Percentiles rank a stretch among this genome's conserved stretches.
phyloP scores from a whole-genome alignment of 2,113 vertebrate genomes.

The Siphamia tubifer region DNA sequence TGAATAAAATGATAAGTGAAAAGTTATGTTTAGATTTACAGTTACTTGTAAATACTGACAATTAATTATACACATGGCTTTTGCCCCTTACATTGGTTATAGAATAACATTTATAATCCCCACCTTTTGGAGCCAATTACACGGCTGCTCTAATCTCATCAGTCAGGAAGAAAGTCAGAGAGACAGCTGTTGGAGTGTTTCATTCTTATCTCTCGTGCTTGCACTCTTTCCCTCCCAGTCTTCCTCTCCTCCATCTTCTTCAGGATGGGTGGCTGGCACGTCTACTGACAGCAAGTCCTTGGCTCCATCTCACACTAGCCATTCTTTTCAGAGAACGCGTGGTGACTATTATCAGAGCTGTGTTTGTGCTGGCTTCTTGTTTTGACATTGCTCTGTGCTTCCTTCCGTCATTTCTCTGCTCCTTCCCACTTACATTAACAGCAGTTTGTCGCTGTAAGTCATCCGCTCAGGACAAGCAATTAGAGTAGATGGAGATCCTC shows the following conservation, averaged over 20 bases:
- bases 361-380: slow-evolving; percentile 9
- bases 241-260: slow-evolving; percentile 77
- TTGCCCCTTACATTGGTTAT: background rate
- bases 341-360: slow-evolving; percentile 39
- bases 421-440: background rate
- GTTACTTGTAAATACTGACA: background rate
- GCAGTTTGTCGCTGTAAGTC: slow-evolving; percentile 15
- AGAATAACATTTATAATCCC: slow-evolving; percentile 59
- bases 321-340: slow-evolving; percentile 17
- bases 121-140: slow-evolving; percentile 71
- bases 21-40: background rate
- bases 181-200: slow-evolving; percentile 67
- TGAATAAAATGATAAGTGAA: background rate
- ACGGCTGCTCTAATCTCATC: slow-evolving; percentile 68
- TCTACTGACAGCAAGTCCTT: slow-evolving; percentile 66
- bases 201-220: slow-evolving; percentile 68
- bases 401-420: background rate
- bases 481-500: slow-evolving; percentile 47
- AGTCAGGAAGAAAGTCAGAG: slow-evolving; percentile 70
- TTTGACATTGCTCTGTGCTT: slow-evolving; percentile 36
- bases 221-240: slow-evolving; percentile 35
- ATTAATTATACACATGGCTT: background rate
- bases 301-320: slow-evolving; percentile 42
- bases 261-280: slow-evolving; percentile 70
- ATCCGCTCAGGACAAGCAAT: slow-evolving; percentile 14